phyloP scores from a whole-genome alignment of 2,888 invertebrate genomes.

The Hofmannophila pseudospretella region DNA sequence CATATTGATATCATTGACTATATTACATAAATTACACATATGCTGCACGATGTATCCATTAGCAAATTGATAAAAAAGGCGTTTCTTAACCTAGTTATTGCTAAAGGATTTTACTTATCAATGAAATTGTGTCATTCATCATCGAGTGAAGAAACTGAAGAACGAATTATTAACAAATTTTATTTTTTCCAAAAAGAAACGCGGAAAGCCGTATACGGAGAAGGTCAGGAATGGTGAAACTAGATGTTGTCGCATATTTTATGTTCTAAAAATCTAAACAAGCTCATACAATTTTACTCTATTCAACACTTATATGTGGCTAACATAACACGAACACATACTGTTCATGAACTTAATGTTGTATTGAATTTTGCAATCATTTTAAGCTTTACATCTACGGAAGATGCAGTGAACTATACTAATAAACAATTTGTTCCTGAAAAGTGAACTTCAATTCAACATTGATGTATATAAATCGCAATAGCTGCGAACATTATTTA shows the following conservation, averaged over 20 bases:
- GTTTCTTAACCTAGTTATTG: too few species aligned
- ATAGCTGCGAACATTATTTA: slow-evolving; percentile 19
- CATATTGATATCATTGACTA: neutral
- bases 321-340: slow-evolving; percentile 41
- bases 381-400: too few species aligned
- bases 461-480: slow-evolving; percentile 19
- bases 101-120: too few species aligned
- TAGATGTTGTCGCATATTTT: slow-evolving; percentile 60
- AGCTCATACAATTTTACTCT: slow-evolving; percentile 35
- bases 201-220: slow-evolving; percentile 87
- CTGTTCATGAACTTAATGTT: neutral
- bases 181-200: slow-evolving; percentile 79
- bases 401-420: too few species aligned
- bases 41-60: too few species aligned
- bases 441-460: slow-evolving; percentile 3
- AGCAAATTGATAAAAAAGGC: too few species aligned
- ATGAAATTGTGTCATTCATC: too few species aligned
- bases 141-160: neutral
- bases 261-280: slow-evolving; percentile 53
- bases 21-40: neutral
- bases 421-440: neutral
- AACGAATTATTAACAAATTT: slow-evolving; percentile 32
- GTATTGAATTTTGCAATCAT: neutral
- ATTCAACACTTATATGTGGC: slow-evolving; percentile 49
- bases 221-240: slow-evolving; percentile 82